Conservation (phyloP, 2,888 invertebrate genomes). For the Pyralis farinalis region DNA sequence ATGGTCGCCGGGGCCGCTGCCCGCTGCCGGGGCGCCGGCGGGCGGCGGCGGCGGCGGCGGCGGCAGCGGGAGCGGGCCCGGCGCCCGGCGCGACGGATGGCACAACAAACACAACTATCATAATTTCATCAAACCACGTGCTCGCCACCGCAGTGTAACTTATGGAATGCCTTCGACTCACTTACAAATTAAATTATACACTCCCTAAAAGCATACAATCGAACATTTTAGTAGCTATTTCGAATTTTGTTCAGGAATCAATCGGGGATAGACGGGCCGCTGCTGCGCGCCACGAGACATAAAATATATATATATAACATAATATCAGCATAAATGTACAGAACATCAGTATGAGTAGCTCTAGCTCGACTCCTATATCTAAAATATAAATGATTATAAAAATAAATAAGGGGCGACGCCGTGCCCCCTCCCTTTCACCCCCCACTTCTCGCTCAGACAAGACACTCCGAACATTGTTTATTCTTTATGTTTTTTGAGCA, state of each 20-base stretch:
- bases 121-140: constrained; percentile 47
- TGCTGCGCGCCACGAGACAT: constrained; percentile 15
- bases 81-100: constrained; percentile 51
- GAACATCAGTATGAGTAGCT: constrained; percentile 47
- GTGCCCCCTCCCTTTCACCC: constrained; percentile 51
- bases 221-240: constrained; percentile 43
- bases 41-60: constrained; percentile 30
- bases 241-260: constrained; percentile 52
- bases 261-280: constrained; percentile 24
- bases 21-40: constrained; percentile 45
- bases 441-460: constrained; percentile 30
- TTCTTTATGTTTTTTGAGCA: constrained; percentile 37
- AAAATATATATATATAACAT: constrained; percentile 26
- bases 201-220: constrained; percentile 62
- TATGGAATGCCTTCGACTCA: constrained; percentile 77
- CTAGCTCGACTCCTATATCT: constrained; percentile 59
- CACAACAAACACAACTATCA: constrained; percentile 52
- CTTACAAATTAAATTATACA: constrained; percentile 68
- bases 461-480: constrained; percentile 31
- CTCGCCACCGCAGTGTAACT: constrained; percentile 68
- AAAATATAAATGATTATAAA: constrained; percentile 78
- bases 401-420: constrained; percentile 68
- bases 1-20: too few species aligned
- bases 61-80: neutral
- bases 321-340: constrained; percentile 35